phyloP scores from a whole-genome alignment of 2,113 vertebrate genomes.

The Steatornis caripensis region DNA sequence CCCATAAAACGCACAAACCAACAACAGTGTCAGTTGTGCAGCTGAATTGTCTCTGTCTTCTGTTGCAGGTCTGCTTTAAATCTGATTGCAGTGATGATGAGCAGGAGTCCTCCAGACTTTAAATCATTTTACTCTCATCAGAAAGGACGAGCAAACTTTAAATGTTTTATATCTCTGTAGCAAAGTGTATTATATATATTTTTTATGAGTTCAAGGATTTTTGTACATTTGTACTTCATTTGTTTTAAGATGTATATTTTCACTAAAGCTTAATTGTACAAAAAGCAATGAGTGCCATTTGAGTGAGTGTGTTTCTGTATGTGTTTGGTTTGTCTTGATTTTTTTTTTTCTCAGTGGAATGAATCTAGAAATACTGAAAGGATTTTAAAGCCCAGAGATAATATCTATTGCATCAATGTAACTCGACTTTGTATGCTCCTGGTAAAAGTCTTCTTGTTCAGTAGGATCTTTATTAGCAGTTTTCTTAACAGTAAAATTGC shows the following conservation, averaged over 20 bases:
- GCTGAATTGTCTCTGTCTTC: constrained; percentile 6
- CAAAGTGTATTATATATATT: constrained; percentile 85
- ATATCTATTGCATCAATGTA: background rate
- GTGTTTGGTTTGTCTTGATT: constrained; percentile 39
- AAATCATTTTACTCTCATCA: constrained; percentile 75
- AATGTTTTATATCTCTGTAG: constrained; percentile 83
- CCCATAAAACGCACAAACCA: background rate
- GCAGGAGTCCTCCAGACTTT: constrained; percentile 76
- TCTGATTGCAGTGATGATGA: constrained; percentile 79
- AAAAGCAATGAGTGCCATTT: constrained; percentile 84
- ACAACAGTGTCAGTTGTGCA: background rate
- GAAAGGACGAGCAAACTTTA: constrained; percentile 67
- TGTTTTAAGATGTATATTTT: constrained; percentile 96
- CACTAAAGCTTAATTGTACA: constrained; percentile 87
- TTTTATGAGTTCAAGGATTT: constrained; percentile 84
- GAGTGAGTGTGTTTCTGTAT: constrained; percentile 76
- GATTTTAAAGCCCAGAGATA: constrained; percentile 34
- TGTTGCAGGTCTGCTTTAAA: constrained; percentile 85
- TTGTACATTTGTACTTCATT: constrained; percentile 87
- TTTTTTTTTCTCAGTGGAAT: background rate
- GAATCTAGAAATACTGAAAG: constrained; percentile 14
- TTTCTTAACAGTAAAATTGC: background rate
- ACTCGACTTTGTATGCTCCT: constrained; percentile 5
- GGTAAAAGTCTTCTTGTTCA: background rate
- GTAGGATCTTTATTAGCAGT: background rate